phyloP scores from a whole-genome alignment of 2,888 invertebrate species.

The Dasysyrphus tricinctus region DNA sequence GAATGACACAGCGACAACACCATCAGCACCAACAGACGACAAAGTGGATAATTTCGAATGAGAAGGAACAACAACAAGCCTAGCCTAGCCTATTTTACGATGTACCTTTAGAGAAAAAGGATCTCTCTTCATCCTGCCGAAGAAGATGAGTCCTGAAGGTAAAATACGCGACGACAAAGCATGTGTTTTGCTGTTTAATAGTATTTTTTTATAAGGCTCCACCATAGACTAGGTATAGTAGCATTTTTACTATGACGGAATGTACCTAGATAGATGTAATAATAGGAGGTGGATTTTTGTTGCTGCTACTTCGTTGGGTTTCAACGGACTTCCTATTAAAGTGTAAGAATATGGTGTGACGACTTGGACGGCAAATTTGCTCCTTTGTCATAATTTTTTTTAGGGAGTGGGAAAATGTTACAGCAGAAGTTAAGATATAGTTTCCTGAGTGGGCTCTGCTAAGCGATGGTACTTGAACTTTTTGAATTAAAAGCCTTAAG shows the following conservation, averaged over 20 bases:
- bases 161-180: slow-evolving; percentile 24
- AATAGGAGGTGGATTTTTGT: neutral
- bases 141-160: neutral
- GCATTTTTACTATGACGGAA: slow-evolving; percentile 18
- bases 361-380: slow-evolving; percentile 4
- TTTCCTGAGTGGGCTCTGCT: neutral
- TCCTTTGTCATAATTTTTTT: slow-evolving; percentile 24
- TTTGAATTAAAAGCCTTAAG: neutral
- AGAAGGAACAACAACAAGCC: slow-evolving; percentile 9
- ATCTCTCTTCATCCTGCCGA: neutral
- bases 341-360: slow-evolving; percentile 2
- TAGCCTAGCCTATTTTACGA: slow-evolving; percentile 35
- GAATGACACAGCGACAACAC: slow-evolving; percentile 70
- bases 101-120: neutral
- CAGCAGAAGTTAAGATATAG: neutral
- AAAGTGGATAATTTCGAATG: slow-evolving; percentile 74
- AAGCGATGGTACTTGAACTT: slow-evolving; percentile 9
- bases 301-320: neutral
- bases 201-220: slow-evolving; percentile 8
- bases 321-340: neutral
- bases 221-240: neutral
- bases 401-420: neutral
- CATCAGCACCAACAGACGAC: slow-evolving; percentile 75
- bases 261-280: neutral
- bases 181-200: slow-evolving; percentile 32